Evolutionary conservation across 2,113 vertebrate species (phyloP).

Genomic region (Vidua macroura): DNA sequence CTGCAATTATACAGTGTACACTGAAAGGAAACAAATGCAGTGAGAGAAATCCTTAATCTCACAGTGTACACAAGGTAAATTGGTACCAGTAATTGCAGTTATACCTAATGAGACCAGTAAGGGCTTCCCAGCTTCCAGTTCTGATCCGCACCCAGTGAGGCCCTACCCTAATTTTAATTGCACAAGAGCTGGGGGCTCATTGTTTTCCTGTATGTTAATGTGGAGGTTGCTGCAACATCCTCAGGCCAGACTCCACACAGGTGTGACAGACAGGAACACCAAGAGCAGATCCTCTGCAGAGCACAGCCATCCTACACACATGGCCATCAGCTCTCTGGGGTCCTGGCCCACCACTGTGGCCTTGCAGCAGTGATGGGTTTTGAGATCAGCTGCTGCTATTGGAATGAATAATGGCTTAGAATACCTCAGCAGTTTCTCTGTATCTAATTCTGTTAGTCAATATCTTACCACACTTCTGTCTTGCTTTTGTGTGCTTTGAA

Average conservation of each 20-base stretch:
- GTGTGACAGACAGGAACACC: not conserved
- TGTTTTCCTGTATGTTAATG: not conserved
- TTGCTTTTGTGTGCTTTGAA: not conserved
- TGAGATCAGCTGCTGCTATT: not conserved
- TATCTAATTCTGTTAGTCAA: not conserved
- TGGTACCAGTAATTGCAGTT: not conserved
- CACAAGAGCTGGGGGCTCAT: not conserved
- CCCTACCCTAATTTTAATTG: not conserved
- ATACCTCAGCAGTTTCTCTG: not conserved
- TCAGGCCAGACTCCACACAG: not conserved
- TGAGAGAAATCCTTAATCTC: not conserved
- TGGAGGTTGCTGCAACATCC: not conserved
- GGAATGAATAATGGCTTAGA: not conserved
- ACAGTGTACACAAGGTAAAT: not conserved
- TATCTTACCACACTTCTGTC: not conserved
- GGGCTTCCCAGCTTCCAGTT: not conserved
- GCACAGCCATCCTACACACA: not conserved
- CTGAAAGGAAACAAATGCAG: not conserved
- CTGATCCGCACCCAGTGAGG: not conserved
- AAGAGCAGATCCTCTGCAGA: not conserved
- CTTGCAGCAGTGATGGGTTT: not conserved
- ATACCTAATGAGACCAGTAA: not conserved
- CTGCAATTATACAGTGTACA: not conserved
- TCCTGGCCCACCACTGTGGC: not conserved
- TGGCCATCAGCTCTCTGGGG: rapidly evolving